phyloP scores from a whole-genome alignment of 2,797 vertebrate species.

The Sebastes diaconus region DNA sequence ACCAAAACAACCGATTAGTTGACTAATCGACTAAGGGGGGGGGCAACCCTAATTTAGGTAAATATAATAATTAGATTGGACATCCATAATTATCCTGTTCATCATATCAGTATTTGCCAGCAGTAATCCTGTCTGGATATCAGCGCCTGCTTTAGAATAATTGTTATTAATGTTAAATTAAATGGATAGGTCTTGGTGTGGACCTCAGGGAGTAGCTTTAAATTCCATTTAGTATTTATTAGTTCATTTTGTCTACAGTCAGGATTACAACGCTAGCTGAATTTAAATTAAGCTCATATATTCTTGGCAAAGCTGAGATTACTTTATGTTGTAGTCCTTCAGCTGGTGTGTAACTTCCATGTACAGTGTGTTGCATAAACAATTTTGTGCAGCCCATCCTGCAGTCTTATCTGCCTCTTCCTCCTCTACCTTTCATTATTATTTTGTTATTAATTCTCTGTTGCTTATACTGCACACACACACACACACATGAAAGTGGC shows the following conservation, averaged over 20 bases:
- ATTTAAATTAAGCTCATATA: neutral
- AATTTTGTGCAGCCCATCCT: neutral
- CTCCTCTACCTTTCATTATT: neutral
- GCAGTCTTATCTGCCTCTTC: neutral
- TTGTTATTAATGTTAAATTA: neutral
- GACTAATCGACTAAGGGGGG: no score
- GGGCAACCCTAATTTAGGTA: neutral
- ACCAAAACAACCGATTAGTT: no score
- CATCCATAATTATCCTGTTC: neutral
- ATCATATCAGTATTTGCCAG: neutral
- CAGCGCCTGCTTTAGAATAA: neutral
- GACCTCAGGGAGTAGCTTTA: neutral
- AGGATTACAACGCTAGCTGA: neutral
- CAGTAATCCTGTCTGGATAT: neutral
- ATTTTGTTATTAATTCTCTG: neutral
- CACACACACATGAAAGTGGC: neutral
- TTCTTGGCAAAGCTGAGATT: neutral
- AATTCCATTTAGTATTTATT: neutral
- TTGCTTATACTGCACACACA: neutral
- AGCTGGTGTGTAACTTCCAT: accelerated
- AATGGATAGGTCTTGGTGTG: neutral
- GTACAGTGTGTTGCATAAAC: neutral
- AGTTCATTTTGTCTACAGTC: neutral
- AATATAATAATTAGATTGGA: neutral
- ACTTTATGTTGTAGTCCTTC: neutral